Base-by-base conservation (phyloP, 2,888 invertebrate genomes). In the Philaethria dido region DNA sequence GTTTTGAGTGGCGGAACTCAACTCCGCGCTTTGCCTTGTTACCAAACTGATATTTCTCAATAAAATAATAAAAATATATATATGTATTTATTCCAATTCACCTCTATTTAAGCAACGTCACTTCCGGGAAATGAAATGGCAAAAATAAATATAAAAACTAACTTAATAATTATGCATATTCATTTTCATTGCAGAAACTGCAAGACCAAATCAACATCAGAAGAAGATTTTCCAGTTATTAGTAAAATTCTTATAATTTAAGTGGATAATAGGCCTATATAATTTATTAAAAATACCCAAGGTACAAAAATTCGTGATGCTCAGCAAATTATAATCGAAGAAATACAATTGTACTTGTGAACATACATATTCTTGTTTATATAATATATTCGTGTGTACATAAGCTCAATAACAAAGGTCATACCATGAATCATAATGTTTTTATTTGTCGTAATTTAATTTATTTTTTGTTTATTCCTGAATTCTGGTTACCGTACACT, bases 131-230 rank as follows among this genome's bases (percentile, higher is more conserved):
- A n/a, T n/a, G n/a, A n/a, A n/a, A n/a, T n/a, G n/a, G n/a, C n/a
- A n/a, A n/a, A n/a, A n/a, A n/a, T n/a, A n/a, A n/a, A n/a, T n/a
- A n/a, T n/a, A n/a, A n/a, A 47, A 47, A 22, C 1, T 62, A 14
- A 18, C 60, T 18, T 47, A 25, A 60, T 16, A 20, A 20, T 22
- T 0, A 36, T 16, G 3, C 0, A 0, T 18, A 9, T 57, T 22
- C 11, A n/a, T 25, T 55, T 42, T 55, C 45, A 63, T 80, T 75
- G 66, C 81, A 86, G 86, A 86, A 79, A 80, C 73, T 86, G 22
- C 77, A 82, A 76, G 76, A 83, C 66, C 78, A 78, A 66, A 52
- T 59, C 25, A 62, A 65, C 22, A 62, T 22, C 62, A 57, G 59
- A 25, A 67, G 54, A 64, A 45, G 68, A 54, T 45, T 42, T 47